Percentiles rank a stretch among this genome's conserved stretches.
Evolutionary conservation across 2,797 vertebrate species (phyloP).

Genomic region (Gymnothorax reevesii): DNA sequence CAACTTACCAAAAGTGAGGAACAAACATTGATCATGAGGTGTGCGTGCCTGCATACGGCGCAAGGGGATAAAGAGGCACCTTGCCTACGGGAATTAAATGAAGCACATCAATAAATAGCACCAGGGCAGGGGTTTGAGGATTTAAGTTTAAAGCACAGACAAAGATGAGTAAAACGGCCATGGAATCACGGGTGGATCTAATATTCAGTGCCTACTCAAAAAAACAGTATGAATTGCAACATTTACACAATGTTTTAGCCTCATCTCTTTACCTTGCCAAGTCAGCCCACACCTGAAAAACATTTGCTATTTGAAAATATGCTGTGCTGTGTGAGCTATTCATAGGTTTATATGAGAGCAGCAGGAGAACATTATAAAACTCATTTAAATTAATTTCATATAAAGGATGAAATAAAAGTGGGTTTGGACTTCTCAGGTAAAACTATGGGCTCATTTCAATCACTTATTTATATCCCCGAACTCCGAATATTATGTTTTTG

Average conservation of each 20-base stretch:
- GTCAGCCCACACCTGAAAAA: background rate
- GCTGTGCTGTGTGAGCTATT: background rate
- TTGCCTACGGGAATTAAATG: constrained; percentile 56
- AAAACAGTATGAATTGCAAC: background rate
- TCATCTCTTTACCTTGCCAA: background rate
- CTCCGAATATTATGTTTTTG: too few species aligned
- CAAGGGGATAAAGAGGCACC: constrained; percentile 39
- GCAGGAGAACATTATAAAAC: background rate
- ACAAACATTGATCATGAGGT: constrained; percentile 22
- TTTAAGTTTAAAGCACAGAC: background rate
- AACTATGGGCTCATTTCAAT: background rate
- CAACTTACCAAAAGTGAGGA: background rate
- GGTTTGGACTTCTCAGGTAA: background rate
- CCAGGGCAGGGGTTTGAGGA: constrained; percentile 12
- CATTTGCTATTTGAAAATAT: background rate
- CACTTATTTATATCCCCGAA: too few species aligned
- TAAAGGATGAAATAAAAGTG: background rate
- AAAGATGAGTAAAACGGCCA: background rate
- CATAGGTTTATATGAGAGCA: background rate
- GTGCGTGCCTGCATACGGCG: constrained; percentile 27
- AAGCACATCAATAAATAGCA: constrained; percentile 58
- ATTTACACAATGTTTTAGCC: background rate
- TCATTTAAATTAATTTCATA: background rate
- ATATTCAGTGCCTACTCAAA: background rate
- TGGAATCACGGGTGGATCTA: background rate